These are phyloP conservation scores for Lanius ludovicianus DNA, from an alignment of 2,113 vertebrate species.

Conservation along the genomic window DNA sequence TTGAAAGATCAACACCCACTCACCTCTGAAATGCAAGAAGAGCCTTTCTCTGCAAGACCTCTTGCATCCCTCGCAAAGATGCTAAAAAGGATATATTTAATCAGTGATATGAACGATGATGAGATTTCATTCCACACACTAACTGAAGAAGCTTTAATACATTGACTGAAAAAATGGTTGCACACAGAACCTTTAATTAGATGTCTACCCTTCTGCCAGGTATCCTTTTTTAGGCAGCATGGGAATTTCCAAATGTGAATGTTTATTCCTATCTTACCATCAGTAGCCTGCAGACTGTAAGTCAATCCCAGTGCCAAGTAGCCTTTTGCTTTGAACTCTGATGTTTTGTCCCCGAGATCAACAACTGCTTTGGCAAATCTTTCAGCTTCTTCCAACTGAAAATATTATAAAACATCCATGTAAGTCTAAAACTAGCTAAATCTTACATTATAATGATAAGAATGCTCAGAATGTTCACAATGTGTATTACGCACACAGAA, in stretches of 20 bases:
- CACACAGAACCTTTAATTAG: neutral
- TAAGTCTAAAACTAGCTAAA: neutral
- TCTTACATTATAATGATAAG: neutral
- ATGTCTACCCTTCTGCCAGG: neutral
- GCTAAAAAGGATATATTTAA: conserved; percentile 77
- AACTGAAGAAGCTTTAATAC: neutral
- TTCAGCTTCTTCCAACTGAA: conserved; percentile 95
- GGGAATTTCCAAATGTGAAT: neutral
- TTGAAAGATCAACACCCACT: conserved; percentile 69
- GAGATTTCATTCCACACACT: neutral
- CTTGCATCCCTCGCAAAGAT: conserved; percentile 91
- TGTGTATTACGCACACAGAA: neutral
- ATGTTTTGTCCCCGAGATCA: conserved; percentile 91
- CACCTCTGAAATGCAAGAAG: conserved; percentile 97
- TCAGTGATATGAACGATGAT: conserved; percentile 31
- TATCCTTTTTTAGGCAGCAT: neutral
- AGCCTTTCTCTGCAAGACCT: conserved; percentile 96
- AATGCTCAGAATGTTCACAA: neutral
- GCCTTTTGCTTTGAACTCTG: conserved; percentile 97
- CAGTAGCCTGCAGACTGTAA: conserved; percentile 96
- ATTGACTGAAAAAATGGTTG: neutral
- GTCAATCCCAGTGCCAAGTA: conserved; percentile 91
- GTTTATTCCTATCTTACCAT: conserved; percentile 79
- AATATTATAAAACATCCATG: conserved; percentile 30
- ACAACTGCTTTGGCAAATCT: conserved; percentile 91